Conservation (phyloP, 2,113 vertebrate genomes). For the Eublepharis macularius region DNA sequence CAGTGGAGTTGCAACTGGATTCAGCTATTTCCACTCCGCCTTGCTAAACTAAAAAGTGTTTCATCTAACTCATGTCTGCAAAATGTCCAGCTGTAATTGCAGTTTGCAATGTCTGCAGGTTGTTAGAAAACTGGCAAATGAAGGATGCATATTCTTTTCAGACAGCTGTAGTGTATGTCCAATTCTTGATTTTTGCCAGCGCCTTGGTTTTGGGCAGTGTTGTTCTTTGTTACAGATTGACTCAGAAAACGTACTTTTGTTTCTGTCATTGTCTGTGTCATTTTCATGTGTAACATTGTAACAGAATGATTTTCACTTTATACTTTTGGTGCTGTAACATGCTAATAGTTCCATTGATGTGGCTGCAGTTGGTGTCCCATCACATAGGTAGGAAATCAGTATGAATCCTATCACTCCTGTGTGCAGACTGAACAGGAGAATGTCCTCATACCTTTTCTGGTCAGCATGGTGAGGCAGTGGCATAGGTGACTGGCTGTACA, state of each 20-base stretch:
- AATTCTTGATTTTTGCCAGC: background rate
- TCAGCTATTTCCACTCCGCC: background rate
- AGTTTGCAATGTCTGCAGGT: background rate
- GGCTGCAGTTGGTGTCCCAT: background rate
- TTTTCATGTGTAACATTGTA: background rate
- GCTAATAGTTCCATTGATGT: background rate
- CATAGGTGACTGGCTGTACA: background rate
- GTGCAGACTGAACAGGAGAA: background rate
- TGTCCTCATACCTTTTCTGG: background rate
- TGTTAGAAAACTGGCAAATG: background rate
- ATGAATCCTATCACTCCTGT: background rate
- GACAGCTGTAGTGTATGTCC: background rate
- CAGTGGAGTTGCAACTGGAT: conserved; percentile 6
- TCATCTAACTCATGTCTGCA: background rate
- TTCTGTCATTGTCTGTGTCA: background rate
- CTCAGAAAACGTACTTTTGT: background rate
- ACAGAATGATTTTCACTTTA: background rate
- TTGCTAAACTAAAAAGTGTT: background rate
- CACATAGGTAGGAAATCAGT: background rate
- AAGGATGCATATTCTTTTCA: background rate
- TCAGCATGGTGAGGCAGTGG: background rate
- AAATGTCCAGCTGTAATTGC: background rate
- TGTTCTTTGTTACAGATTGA: background rate
- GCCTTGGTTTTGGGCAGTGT: background rate
- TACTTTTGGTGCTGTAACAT: conserved; percentile 11